Conservation (phyloP, 2,888 invertebrate genomes). For the Branchipolynoe longqiensis region DNA sequence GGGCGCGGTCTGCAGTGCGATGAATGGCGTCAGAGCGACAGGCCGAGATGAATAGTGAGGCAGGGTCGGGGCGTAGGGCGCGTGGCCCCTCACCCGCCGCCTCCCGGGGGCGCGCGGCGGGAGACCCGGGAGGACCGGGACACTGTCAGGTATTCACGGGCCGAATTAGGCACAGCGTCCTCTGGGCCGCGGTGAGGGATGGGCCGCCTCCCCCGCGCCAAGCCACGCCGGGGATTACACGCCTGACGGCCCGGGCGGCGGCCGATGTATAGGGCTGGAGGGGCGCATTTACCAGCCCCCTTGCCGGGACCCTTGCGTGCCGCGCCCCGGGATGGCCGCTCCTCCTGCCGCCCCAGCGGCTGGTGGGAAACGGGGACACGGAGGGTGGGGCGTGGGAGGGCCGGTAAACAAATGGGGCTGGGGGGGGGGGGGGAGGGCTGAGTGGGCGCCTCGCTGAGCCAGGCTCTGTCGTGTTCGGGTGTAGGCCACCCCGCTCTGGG, state of each 20-base stretch:
- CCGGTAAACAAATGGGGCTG: background rate
- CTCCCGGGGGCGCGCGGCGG: background rate
- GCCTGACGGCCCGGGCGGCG: background rate
- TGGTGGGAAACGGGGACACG: background rate
- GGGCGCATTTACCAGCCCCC: background rate
- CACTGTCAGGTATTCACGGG: constrained; percentile 7
- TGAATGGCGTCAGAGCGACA: background rate
- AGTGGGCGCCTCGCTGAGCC: too few relatives aligned
- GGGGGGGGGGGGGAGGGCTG: background rate
- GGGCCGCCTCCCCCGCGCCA: background rate
- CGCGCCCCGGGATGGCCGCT: background rate
- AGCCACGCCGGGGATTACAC: constrained; percentile 4
- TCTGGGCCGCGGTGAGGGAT: background rate
- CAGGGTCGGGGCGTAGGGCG: background rate
- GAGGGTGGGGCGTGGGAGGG: background rate
- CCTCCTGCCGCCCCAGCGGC: background rate
- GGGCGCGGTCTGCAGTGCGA: background rate
- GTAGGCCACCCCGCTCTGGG: too few relatives aligned
- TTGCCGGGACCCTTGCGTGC: background rate
- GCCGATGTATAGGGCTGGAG: background rate
- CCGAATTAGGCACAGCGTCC: constrained; percentile 14
- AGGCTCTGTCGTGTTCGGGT: too few relatives aligned
- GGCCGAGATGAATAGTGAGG: background rate
- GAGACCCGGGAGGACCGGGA: background rate
- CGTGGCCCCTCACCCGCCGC: background rate